These are phyloP conservation scores for Leptinotarsa defecta DNA, from an alignment of 1,140 invertebrate species.

Conservation along the genomic window DNA sequence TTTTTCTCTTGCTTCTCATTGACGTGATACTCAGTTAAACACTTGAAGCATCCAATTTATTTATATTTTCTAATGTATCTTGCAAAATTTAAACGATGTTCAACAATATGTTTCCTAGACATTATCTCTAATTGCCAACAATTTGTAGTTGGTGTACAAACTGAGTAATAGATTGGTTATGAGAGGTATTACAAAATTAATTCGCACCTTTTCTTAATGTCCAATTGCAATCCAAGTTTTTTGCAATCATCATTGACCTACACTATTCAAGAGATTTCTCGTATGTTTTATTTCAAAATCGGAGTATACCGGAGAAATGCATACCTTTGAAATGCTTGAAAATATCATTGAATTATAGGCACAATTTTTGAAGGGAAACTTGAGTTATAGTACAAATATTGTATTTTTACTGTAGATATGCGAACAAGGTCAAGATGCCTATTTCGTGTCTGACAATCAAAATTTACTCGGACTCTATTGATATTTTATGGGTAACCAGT, in stretches of 20 bases:
- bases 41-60: conserved; percentile 2
- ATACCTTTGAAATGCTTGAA: too few species aligned
- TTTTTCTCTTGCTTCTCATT: background rate
- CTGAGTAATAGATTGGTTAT: background rate
- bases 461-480: too few species aligned
- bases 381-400: too few species aligned
- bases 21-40: background rate
- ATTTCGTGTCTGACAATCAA: too few species aligned
- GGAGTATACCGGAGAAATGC: too few species aligned
- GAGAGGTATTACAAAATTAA: background rate
- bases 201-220: background rate
- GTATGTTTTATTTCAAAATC: too few species aligned
- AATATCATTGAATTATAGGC: too few species aligned
- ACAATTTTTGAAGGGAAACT: too few species aligned
- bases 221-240: background rate
- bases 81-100: background rate
- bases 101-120: background rate
- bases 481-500: too few species aligned
- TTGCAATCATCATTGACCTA: background rate
- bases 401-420: too few species aligned
- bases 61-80: background rate
- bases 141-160: background rate
- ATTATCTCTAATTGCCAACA: background rate
- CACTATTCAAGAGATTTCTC: background rate
- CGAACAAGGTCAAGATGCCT: too few species aligned